Conservation (phyloP, 2,888 invertebrate species). For the Lysandra coridon region DNA sequence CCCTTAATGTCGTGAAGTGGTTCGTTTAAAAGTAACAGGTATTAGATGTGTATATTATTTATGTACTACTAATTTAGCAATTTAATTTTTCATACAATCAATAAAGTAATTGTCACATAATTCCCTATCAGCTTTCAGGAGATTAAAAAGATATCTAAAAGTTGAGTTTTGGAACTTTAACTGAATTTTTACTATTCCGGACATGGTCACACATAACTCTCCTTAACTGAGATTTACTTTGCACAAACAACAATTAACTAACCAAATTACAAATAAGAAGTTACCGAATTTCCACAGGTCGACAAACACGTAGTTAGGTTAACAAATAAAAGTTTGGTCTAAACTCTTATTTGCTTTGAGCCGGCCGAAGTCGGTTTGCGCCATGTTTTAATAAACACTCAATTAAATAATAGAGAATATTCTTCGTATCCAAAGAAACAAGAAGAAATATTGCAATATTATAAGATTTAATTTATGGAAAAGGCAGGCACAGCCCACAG, state of each 20-base stretch:
- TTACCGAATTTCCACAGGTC: conserved; percentile 28
- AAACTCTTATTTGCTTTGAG: conserved; percentile 9
- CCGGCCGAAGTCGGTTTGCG: not conserved
- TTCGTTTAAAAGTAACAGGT: too few relatives aligned
- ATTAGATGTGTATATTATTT: too few relatives aligned
- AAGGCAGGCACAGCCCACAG: too few relatives aligned
- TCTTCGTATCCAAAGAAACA: not conserved
- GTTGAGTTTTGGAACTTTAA: not conserved
- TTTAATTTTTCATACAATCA: too few relatives aligned
- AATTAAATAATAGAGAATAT: not conserved
- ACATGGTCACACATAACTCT: not conserved
- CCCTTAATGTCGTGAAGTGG: too few relatives aligned
- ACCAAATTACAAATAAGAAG: conserved; percentile 30
- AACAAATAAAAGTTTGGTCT: conserved; percentile 14
- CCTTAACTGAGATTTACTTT: not conserved
- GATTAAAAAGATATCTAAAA: not conserved
- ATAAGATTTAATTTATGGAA: not conserved
- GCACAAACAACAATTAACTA: conserved; percentile 24
- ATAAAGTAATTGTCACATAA: not conserved
- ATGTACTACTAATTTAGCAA: too few relatives aligned
- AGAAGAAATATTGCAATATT: not conserved
- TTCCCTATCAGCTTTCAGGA: not conserved
- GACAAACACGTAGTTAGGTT: conserved; percentile 16
- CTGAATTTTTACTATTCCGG: not conserved
- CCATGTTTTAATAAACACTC: not conserved